These are phyloP conservation scores for Smutsia temminckii DNA, from an alignment of 2,797 vertebrate genomes.

Conservation along the genomic window DNA sequence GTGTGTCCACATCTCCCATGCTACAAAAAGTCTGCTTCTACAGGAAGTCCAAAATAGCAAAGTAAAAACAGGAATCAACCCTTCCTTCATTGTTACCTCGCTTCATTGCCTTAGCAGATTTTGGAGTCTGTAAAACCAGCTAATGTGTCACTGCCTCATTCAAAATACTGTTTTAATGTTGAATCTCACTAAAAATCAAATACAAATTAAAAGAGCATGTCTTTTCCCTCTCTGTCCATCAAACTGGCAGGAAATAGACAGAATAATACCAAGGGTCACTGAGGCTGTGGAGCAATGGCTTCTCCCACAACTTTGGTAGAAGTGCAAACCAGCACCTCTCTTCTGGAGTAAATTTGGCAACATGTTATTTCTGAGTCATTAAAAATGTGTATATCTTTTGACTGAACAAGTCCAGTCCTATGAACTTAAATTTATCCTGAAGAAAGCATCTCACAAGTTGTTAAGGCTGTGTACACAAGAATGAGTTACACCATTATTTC, in stretches of 20 bases:
- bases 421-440: constrained; percentile 4
- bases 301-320: neutral
- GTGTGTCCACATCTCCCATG: neutral
- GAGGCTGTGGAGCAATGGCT: neutral
- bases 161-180: constrained; percentile 33
- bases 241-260: constrained; percentile 28
- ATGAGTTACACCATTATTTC: neutral
- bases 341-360: neutral
- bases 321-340: neutral
- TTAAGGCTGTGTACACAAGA: neutral
- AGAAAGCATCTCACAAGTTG: neutral
- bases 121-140: constrained; percentile 25
- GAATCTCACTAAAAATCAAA: constrained; percentile 30
- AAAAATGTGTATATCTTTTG: neutral
- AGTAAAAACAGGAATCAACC: neutral
- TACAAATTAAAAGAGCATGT: neutral
- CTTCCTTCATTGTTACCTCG: neutral
- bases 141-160: neutral
- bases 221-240: neutral
- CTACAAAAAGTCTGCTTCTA: neutral
- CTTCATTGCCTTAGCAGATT: neutral
- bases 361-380: neutral
- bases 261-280: neutral
- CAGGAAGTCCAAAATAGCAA: neutral
- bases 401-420: neutral